These are phyloP conservation scores for Graphium colonna DNA, from an alignment of 2,888 invertebrate species.

Conservation along the genomic window DNA sequence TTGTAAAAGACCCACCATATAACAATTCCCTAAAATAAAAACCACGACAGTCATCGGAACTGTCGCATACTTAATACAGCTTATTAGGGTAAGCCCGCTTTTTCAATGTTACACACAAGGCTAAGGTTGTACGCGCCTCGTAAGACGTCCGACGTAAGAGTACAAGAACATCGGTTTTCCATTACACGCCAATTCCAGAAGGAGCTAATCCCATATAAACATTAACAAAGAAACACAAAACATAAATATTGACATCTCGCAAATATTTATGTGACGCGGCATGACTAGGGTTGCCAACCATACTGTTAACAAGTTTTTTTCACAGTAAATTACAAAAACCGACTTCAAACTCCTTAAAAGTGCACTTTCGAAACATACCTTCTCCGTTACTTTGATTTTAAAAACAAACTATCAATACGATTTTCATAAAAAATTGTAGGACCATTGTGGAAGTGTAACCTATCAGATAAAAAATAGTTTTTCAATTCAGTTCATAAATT, in stretches of 20 bases:
- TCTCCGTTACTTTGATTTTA: no score
- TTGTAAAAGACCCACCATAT: background rate
- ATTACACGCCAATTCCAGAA: slow-evolving; percentile 28
- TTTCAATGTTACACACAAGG: slow-evolving; percentile 27
- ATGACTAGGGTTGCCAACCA: no score
- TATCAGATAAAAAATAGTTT: no score
- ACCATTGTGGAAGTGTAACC: no score
- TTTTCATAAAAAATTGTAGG: no score
- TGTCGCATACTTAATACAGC: slow-evolving; percentile 8
- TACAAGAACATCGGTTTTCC: slow-evolving; percentile 25
- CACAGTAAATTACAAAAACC: no score
- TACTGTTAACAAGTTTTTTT: no score
- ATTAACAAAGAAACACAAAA: slow-evolving; percentile 24
- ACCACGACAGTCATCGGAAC: slow-evolving; percentile 2
- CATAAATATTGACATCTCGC: background rate
- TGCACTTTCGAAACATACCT: no score
- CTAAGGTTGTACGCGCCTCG: slow-evolving; percentile 28
- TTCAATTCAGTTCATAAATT: no score
- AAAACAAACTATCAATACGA: no score
- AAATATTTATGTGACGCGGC: slow-evolving; percentile 7
- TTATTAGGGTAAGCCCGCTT: slow-evolving; percentile 25
- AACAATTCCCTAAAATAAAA: slow-evolving; percentile 4
- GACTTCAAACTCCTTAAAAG: no score
- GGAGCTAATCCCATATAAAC: slow-evolving; percentile 37
- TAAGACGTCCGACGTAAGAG: no score